phyloP scores from a whole-genome alignment of 2,888 invertebrate genomes.

The Drosophila yooni region DNA sequence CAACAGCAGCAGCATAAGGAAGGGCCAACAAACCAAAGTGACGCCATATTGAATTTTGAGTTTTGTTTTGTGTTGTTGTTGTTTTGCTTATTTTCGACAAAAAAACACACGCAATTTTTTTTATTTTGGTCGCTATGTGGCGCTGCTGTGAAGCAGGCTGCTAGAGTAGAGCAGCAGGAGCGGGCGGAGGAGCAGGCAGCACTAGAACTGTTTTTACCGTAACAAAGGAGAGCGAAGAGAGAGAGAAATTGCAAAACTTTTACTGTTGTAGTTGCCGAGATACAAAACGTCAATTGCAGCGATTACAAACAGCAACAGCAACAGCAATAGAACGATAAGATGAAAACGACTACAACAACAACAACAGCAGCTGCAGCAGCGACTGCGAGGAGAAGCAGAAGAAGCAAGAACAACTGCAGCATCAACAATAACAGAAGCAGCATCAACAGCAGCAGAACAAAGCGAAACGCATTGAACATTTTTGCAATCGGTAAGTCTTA shows the following conservation, averaged over 20 bases:
- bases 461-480: constrained; percentile 67
- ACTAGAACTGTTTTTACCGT: constrained; percentile 33
- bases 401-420: constrained; percentile 13
- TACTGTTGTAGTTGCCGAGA: constrained; percentile 11
- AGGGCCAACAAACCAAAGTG: constrained; percentile 49
- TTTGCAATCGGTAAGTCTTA: constrained; percentile 78
- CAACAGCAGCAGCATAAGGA: constrained; percentile 15
- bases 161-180: constrained; percentile 14
- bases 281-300: constrained; percentile 29
- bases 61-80: constrained; percentile 32
- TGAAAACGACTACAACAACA: constrained; percentile 36
- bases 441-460: constrained; percentile 34
- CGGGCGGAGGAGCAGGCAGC: constrained; percentile 2
- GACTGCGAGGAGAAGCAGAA: constrained; percentile 13
- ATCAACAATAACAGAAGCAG: constrained; percentile 21
- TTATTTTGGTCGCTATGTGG: constrained; percentile 46
- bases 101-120: constrained; percentile 1
- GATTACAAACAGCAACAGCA: constrained; percentile 13
- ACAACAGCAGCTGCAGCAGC: constrained; percentile 17
- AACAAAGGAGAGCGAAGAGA: constrained; percentile 12
- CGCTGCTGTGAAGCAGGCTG: constrained; percentile 40
- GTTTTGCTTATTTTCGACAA: constrained; percentile 24
- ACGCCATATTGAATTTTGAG: constrained; percentile 67
- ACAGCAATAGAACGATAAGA: constrained; percentile 42
- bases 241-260: constrained; percentile 29